Evolutionary conservation across 2,797 vertebrate genomes (phyloP), one percentile per base, ranked within the genome.

Genomic region (Telmatherina bonti): DNA sequence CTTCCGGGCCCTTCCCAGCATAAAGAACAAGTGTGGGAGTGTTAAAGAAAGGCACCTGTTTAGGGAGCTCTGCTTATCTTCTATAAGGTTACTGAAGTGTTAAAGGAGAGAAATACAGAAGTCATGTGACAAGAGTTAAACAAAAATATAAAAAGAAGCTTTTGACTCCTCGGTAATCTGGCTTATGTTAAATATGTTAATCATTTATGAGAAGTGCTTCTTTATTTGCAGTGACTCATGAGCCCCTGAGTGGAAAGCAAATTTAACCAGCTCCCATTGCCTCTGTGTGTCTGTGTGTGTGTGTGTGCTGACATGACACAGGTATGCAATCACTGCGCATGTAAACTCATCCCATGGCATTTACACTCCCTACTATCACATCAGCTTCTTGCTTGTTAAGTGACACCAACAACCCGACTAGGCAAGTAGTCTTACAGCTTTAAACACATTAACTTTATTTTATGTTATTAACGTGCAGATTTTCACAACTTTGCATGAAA

Each of bases 161-260:
- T 24, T 51, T 12, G 13, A 51, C 22, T 24, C 22, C 11, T 26
- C 22, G 26, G 49, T 26, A 26, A 12, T 51, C 22, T 15, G 22
- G 26, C 10, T 51, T 15, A 51, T 26, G 49, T 88, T 82, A 52
- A 72, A 72, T 84, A 77, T 82, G 66, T 51, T 54, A 0, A 70
- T 45, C 80, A 81, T 84, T 81, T 84, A 62, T 76, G 59, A 78
- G 38, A 69, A 61, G 35, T 13, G 1, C 57, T 47, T 45, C 43
- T 58, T 70, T 60, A 62, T 80, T 80, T 73, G 60, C 58, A 54
- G 67, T 49, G 20, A 47, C 3, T 47, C 45, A 47, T 8, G 43
- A 47, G 43, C 43, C 43, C 20, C 41, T 20, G 20, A n/a, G 18
- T 45, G 20, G 20, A 45, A 45, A 45, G 56, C 47, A 63, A 49